These are phyloP conservation scores for Merops nubicus DNA, from an alignment of 2,113 vertebrate species.

Conservation along the genomic window DNA sequence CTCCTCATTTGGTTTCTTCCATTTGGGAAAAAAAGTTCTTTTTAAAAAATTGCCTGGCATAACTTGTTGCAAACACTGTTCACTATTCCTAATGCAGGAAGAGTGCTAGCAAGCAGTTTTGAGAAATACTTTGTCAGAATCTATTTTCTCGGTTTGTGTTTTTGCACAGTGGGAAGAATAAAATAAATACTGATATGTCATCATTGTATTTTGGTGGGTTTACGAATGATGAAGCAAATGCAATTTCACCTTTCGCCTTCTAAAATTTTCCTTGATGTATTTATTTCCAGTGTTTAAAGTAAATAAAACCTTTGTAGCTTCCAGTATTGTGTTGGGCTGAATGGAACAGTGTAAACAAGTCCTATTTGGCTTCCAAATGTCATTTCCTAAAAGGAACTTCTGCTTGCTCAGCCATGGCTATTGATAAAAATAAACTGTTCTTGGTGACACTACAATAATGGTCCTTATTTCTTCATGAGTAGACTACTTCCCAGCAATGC, in stretches of 20 bases:
- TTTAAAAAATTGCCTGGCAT: neutral
- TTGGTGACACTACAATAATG: neutral
- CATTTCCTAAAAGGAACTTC: neutral
- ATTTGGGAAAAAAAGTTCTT: neutral
- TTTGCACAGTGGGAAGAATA: neutral
- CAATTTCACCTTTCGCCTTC: neutral
- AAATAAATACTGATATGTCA: neutral
- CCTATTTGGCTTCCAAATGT: neutral
- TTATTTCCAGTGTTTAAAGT: neutral
- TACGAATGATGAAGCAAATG: neutral
- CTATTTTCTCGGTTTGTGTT: neutral
- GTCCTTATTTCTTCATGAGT: neutral
- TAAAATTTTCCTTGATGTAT: neutral
- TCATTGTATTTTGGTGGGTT: neutral
- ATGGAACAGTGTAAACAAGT: neutral
- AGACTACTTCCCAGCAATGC: neutral
- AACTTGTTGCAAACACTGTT: neutral
- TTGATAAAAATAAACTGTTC: neutral
- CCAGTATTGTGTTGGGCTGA: neutral
- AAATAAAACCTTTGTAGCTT: neutral
- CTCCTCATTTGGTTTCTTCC: neutral
- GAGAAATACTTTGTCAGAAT: neutral
- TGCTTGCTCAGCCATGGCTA: neutral
- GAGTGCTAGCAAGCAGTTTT: neutral
- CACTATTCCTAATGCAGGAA: neutral